phyloP scores from a whole-genome alignment of 2,888 invertebrate species.

The Steromphala cineraria region DNA sequence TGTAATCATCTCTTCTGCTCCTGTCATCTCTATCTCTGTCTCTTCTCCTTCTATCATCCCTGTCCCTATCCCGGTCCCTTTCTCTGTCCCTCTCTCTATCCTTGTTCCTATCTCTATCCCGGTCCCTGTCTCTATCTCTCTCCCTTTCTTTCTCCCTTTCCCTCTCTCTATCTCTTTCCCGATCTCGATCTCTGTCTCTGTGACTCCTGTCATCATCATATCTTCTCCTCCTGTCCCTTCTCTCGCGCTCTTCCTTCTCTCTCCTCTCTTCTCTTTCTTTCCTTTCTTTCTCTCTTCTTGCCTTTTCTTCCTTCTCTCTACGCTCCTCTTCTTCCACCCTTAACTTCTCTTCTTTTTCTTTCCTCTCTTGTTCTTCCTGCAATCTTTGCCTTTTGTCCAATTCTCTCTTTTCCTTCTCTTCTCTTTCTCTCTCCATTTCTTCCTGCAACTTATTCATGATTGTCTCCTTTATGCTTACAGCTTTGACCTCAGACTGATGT shows the following conservation, averaged over 20 bases:
- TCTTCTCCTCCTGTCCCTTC: neutral
- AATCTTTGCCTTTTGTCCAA: neutral
- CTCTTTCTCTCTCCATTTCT: neutral
- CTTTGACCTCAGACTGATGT: neutral
- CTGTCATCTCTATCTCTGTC: conserved; percentile 31
- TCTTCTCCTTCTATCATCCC: conserved; percentile 31
- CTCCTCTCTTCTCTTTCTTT: neutral
- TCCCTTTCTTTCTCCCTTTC: conserved; percentile 16
- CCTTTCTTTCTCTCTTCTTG: neutral
- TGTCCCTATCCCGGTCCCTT: conserved; percentile 23
- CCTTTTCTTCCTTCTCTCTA: neutral
- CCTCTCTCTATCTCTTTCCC: conserved; percentile 11
- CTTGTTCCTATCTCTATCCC: conserved; percentile 17
- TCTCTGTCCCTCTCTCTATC: conserved; percentile 25
- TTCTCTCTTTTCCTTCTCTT: neutral
- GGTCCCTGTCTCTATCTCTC: conserved; percentile 27
- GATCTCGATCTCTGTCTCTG: conserved; percentile 22
- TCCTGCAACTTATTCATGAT: conserved; percentile 10
- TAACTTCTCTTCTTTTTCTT: neutral
- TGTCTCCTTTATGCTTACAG: neutral
- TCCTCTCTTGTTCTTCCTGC: neutral
- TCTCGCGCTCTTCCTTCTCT: neutral
- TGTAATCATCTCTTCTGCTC: conserved; percentile 22
- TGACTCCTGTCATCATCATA: conserved; percentile 22
- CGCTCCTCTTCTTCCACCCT: neutral